phyloP scores from a whole-genome alignment of 2,113 vertebrate species.

The Noturus placidus region DNA sequence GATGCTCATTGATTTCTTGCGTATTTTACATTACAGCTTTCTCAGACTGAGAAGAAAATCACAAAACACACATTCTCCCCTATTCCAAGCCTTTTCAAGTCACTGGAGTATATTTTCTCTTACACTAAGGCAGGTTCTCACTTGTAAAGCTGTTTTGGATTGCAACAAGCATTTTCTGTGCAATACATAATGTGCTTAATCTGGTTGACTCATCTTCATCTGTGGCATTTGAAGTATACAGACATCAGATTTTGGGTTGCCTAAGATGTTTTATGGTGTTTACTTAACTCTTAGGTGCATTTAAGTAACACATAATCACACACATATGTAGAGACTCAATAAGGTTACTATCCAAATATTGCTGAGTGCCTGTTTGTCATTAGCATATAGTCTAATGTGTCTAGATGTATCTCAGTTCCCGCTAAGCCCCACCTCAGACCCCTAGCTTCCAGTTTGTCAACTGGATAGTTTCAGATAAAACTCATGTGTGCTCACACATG shows the following conservation, averaged over 20 bases:
- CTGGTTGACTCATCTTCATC: slow-evolving; percentile 26
- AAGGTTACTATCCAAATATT: not conserved
- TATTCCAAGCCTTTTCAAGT: not conserved
- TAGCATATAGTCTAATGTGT: not conserved
- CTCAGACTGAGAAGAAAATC: not conserved
- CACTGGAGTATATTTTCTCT: not conserved
- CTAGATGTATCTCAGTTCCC: not conserved
- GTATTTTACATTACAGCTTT: not conserved
- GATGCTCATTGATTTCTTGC: not conserved
- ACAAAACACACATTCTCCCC: not conserved
- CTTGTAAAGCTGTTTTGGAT: slow-evolving; percentile 31
- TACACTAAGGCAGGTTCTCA: slow-evolving; percentile 15
- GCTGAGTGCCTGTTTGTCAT: not conserved
- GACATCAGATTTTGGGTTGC: slow-evolving; percentile 23
- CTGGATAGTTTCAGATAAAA: slow-evolving; percentile 60
- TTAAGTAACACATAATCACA: not conserved
- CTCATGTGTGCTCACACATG: not conserved
- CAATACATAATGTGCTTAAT: slow-evolving; percentile 38
- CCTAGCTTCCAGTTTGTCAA: slow-evolving; percentile 68
- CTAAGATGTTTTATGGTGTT: slow-evolving; percentile 28
- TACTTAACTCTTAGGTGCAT: not conserved
- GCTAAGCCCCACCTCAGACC: slow-evolving; percentile 56
- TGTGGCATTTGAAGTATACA: slow-evolving; percentile 15
- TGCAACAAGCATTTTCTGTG: slow-evolving; percentile 16
- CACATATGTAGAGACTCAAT: not conserved